Percentiles rank a stretch among this genome's conserved stretches.
phyloP scores from a whole-genome alignment of 2,888 invertebrate species.

The Megalurothrips usitatus region DNA sequence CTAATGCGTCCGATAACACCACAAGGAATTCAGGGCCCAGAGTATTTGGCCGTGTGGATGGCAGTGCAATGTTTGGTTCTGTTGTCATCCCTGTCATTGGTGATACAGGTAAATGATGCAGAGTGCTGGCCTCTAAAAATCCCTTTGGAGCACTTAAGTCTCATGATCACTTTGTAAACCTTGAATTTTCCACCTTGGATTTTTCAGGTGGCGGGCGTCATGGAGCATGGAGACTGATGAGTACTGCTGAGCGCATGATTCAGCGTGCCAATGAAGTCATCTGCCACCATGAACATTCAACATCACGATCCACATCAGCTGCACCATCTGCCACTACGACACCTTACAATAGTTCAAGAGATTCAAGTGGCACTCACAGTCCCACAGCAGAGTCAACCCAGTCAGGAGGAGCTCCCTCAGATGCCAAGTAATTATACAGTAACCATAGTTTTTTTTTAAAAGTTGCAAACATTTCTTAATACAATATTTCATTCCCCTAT shows the following conservation, averaged over 20 bases:
- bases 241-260: neutral
- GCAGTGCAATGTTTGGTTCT: neutral
- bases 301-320: neutral
- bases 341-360: constrained; percentile 7
- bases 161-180: neutral
- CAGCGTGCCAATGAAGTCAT: neutral
- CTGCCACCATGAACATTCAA: neutral
- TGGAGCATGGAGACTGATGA: neutral
- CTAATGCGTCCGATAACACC: neutral
- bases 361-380: constrained; percentile 10
- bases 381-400: neutral
- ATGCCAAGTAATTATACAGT: neutral
- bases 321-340: neutral
- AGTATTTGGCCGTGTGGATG: neutral
- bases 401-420: neutral
- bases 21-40: neutral
- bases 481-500: too few relatives aligned
- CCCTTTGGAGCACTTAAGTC: neutral
- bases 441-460: neutral
- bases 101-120: neutral
- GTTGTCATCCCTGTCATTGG: neutral
- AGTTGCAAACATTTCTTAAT: too few relatives aligned
- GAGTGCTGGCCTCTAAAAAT: too few relatives aligned
- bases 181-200: neutral
- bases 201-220: neutral